These are phyloP conservation scores for Eulithis testata DNA, from an alignment of 2,888 invertebrate species.

Conservation along the genomic window DNA sequence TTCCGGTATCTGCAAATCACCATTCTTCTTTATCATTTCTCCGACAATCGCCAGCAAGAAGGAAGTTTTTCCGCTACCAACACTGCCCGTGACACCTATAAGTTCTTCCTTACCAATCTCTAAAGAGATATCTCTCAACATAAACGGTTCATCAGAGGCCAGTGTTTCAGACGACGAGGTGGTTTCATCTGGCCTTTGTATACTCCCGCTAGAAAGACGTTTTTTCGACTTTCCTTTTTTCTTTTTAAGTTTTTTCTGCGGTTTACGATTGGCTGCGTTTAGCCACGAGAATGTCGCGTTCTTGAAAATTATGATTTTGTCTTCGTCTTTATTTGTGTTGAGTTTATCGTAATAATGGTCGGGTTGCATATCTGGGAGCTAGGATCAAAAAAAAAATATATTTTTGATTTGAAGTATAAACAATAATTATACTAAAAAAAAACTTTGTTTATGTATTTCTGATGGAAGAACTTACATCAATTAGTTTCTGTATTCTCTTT, in stretches of 20 bases:
- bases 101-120: slow-evolving; percentile 87
- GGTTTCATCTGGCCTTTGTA: slow-evolving; percentile 61
- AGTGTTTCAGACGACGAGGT: slow-evolving; percentile 58
- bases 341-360: slow-evolving; percentile 86
- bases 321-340: slow-evolving; percentile 77
- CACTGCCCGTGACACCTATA: slow-evolving; percentile 94
- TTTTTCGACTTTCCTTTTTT: slow-evolving; percentile 82
- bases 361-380: slow-evolving; percentile 87
- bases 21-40: slow-evolving; percentile 89
- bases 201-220: slow-evolving; percentile 57
- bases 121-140: slow-evolving; percentile 63
- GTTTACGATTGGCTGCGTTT: slow-evolving; percentile 62
- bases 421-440: background rate
- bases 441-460: background rate
- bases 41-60: slow-evolving; percentile 93
- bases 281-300: slow-evolving; percentile 86
- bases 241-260: slow-evolving; percentile 61
- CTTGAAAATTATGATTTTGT: slow-evolving; percentile 84
- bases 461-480: slow-evolving; percentile 85
- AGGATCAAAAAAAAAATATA: background rate
- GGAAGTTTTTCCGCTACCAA: slow-evolving; percentile 96
- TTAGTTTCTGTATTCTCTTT: slow-evolving; percentile 92
- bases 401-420: too few relatives aligned
- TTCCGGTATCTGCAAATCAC: slow-evolving; percentile 88
- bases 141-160: slow-evolving; percentile 61